Conservation (phyloP, 2,113 vertebrate genomes). For the Microcebus ravelobensis region DNA sequence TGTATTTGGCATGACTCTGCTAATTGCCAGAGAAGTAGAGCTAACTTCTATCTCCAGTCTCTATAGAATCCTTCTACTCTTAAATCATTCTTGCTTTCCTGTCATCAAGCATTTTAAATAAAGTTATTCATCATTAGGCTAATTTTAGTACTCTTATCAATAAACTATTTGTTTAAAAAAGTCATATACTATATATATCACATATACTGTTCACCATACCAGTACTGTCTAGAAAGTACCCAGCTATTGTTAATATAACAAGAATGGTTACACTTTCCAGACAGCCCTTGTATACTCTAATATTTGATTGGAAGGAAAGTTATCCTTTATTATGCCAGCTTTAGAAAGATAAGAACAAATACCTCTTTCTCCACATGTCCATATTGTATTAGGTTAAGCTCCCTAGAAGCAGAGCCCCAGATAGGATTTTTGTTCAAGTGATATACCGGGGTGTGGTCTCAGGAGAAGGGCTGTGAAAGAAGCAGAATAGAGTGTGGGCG, state of each 20-base stretch:
- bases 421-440: not conserved
- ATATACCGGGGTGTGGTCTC: not conserved
- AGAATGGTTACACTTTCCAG: no score
- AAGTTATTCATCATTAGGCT: not conserved
- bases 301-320: not conserved
- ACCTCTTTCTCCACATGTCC: not conserved
- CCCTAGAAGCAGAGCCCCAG: not conserved
- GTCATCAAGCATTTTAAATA: not conserved
- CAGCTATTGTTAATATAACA: no score
- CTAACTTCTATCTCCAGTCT: not conserved
- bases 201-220: not conserved
- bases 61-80: not conserved
- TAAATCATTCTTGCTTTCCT: not conserved
- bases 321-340: not conserved
- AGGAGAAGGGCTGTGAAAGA: not conserved
- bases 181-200: not conserved
- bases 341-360: not conserved
- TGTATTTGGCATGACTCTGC: not conserved
- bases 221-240: no score
- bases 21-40: not conserved
- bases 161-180: not conserved
- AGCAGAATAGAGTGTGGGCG: not conserved
- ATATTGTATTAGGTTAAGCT: not conserved
- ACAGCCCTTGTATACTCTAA: not conserved
- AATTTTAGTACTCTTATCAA: not conserved